These are phyloP conservation scores for Actinemys pallida DNA, from an alignment of 2,113 vertebrate species.

Conservation along the genomic window DNA sequence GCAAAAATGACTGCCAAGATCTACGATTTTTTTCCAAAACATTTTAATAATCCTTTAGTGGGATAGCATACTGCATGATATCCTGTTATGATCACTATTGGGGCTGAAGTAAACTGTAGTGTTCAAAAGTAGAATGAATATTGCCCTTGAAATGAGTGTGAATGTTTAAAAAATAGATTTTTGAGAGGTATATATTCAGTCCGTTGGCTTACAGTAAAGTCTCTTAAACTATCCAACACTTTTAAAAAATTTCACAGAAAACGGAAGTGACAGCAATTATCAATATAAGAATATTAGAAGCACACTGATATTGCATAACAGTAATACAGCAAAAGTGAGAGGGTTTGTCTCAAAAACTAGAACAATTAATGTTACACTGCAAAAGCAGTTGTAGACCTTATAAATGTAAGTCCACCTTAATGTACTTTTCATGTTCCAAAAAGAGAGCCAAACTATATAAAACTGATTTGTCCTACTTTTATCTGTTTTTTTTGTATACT, in stretches of 20 bases:
- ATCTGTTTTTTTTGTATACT: background rate
- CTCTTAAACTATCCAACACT: background rate
- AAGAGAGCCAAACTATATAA: background rate
- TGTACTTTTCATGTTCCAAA: background rate
- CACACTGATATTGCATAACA: background rate
- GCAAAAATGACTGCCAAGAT: background rate
- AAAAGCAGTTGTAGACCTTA: background rate
- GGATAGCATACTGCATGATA: background rate
- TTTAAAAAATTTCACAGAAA: background rate
- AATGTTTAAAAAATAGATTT: background rate
- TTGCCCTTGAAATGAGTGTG: background rate
- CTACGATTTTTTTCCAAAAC: background rate
- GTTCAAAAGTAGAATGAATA: background rate
- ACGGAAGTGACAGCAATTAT: background rate
- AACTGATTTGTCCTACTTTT: background rate
- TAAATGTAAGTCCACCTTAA: background rate
- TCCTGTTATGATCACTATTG: background rate
- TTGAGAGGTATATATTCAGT: background rate
- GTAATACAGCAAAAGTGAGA: background rate
- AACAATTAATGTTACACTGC: background rate
- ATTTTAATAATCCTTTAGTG: background rate
- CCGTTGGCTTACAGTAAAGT: background rate
- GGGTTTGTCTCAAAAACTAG: background rate
- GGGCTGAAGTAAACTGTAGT: background rate
- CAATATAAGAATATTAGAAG: background rate